Evolutionary conservation across 2,888 invertebrate species (phyloP).

Genomic region (Trichogramma dendrolimi): DNA sequence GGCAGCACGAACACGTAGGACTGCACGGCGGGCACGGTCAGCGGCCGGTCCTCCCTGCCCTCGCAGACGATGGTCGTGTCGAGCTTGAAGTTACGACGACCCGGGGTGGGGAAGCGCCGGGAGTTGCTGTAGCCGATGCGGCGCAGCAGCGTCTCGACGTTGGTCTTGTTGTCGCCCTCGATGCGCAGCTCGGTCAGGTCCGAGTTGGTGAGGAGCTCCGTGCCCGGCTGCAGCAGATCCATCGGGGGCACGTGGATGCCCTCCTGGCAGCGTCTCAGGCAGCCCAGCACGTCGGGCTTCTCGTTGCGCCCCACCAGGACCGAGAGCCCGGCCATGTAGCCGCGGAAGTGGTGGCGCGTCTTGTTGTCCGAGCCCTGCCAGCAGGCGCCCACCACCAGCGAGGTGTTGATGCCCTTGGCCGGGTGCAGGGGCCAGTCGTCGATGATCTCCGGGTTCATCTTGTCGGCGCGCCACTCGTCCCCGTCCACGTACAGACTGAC

Average conservation of each 20-base stretch:
- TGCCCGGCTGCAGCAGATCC: constrained; percentile 72
- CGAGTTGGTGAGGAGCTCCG: constrained; percentile 69
- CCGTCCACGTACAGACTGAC: constrained; percentile 88
- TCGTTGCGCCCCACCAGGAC: constrained; percentile 74
- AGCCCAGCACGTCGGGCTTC: constrained; percentile 68
- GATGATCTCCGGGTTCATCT: constrained; percentile 91
- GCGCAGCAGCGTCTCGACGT: constrained; percentile 80
- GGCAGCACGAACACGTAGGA: constrained; percentile 84
- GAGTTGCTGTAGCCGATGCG: constrained; percentile 90
- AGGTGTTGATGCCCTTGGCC: constrained; percentile 89
- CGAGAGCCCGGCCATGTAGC: constrained; percentile 84
- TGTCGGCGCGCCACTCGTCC: constrained; percentile 59
- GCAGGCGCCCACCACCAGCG: constrained; percentile 92
- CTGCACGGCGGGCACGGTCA: constrained; percentile 73
- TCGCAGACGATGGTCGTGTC: constrained; percentile 71
- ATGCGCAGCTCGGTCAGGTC: constrained; percentile 86
- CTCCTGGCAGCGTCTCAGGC: constrained; percentile 79
- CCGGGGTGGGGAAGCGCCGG: constrained; percentile 90
- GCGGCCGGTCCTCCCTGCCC: constrained; percentile 70
- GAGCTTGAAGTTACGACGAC: constrained; percentile 79
- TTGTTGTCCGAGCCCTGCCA: constrained; percentile 93
- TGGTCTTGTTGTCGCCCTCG: constrained; percentile 85
- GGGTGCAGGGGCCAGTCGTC: constrained; percentile 99
- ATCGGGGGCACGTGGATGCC: constrained; percentile 64
- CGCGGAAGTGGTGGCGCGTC: constrained; percentile 84